A percentile compares a stretch with the other conserved stretches of the same genome.
Conservation (phyloP, 2,113 vertebrate genomes). For the Oreotragus oreotragus region DNA sequence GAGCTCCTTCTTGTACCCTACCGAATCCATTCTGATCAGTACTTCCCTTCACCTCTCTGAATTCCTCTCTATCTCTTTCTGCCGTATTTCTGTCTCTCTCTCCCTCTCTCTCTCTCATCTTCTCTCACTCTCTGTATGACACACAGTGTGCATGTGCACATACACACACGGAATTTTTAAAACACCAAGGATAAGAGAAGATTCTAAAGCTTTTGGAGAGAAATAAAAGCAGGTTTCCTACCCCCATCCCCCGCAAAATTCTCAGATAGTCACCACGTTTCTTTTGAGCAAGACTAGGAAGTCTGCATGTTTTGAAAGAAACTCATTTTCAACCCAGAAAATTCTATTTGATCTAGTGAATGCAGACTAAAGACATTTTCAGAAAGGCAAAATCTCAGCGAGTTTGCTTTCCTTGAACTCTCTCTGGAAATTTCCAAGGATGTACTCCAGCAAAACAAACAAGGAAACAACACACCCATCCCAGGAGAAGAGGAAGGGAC, state of each 20-base stretch:
- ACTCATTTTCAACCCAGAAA: not conserved
- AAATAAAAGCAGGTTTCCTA: not conserved
- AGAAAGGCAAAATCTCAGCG: not conserved
- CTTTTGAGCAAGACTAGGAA: not conserved
- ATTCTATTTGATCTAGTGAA: not conserved
- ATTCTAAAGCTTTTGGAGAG: not conserved
- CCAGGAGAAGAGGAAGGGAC: not conserved
- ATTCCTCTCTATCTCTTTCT: not conserved
- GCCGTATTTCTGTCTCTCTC: not conserved
- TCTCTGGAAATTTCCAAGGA: not conserved
- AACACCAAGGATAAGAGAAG: not conserved
- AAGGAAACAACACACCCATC: not conserved
- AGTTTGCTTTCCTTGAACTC: not conserved
- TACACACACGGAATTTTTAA: not conserved
- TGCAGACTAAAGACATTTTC: not conserved
- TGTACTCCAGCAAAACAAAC: not conserved
- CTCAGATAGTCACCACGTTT: not conserved
- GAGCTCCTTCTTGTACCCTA: not conserved
- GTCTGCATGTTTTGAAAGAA: not conserved
- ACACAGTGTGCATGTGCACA: fast-evolving
- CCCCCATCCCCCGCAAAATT: not conserved
- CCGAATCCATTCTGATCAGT: not conserved
- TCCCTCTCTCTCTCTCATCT: not conserved
- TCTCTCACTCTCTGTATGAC: not conserved
- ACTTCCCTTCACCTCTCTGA: not conserved